Percentiles rank a stretch among this genome's conserved stretches.
These are phyloP conservation scores for Malthinus seriepunctatus DNA, from an alignment of 2,888 invertebrate genomes.

Conservation along the genomic window DNA sequence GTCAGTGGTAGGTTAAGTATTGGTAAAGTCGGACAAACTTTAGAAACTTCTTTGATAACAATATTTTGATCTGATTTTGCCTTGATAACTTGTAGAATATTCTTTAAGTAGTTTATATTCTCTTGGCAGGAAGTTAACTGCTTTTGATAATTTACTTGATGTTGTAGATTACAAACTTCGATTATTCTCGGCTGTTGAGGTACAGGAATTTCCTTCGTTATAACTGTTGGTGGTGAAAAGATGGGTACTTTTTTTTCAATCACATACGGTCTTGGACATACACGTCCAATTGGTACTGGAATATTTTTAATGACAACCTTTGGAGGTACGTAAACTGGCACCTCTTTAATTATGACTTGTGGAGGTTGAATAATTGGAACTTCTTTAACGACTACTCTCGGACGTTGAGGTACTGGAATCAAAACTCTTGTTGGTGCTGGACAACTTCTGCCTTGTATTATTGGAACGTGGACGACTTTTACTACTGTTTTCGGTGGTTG, in stretches of 20 bases:
- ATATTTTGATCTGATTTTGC: slow-evolving; percentile 1
- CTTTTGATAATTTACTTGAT: background rate
- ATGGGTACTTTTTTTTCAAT: slow-evolving; percentile 2
- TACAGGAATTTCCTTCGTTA: slow-evolving; percentile 11
- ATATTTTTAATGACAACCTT: too few relatives aligned
- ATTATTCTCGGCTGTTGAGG: slow-evolving; percentile 7
- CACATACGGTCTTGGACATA: slow-evolving; percentile 7
- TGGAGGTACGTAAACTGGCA: slow-evolving; percentile 13
- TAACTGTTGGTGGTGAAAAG: slow-evolving; percentile 4
- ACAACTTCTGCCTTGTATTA: background rate
- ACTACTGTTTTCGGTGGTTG: background rate
- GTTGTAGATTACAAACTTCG: background rate
- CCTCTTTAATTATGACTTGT: slow-evolving; percentile 10
- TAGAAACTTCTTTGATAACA: slow-evolving; percentile 13
- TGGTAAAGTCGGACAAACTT: slow-evolving; percentile 3
- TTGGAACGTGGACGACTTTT: background rate
- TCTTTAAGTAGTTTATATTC: too few relatives aligned
- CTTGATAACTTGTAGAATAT: too few relatives aligned
- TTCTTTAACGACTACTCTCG: slow-evolving; percentile 14
- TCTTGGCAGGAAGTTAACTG: too few relatives aligned
- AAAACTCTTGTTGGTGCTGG: slow-evolving; percentile 4
- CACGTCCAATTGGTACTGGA: background rate
- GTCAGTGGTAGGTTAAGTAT: background rate
- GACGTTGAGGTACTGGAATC: slow-evolving; percentile 13
- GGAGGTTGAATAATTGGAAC: slow-evolving; percentile 17